phyloP scores from a whole-genome alignment of 2,888 invertebrate genomes.

The Argyresthia goedartella region DNA sequence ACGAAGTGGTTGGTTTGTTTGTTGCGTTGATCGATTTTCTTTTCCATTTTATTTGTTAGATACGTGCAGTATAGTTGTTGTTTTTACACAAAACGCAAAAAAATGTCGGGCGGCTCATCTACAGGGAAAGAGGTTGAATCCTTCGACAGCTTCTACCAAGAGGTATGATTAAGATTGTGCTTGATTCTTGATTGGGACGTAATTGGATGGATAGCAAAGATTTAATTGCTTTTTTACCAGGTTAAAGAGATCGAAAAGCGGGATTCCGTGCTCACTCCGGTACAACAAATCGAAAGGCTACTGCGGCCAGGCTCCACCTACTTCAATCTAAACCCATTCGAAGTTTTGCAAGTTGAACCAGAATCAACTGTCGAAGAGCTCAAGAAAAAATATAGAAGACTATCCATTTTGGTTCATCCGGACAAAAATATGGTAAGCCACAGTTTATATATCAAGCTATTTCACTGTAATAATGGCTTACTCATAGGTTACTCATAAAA shows the following conservation, averaged over 20 bases:
- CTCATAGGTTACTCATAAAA: neutral
- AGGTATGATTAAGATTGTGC: too few relatives aligned
- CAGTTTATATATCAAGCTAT: neutral
- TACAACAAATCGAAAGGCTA: conserved; percentile 96
- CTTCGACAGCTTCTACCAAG: conserved; percentile 86
- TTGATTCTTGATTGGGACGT: neutral
- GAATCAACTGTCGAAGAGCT: conserved; percentile 91
- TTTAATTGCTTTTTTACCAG: conserved; percentile 61
- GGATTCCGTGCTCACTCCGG: conserved; percentile 95
- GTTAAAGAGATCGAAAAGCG: conserved; percentile 99
- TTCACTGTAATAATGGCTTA: neutral
- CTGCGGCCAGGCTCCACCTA: conserved; percentile 97
- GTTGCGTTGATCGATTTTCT: neutral
- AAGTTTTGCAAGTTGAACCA: conserved; percentile 93
- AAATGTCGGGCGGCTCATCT: conserved; percentile 30
- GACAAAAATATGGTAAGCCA: conserved; percentile 88
- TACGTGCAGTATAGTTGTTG: too few relatives aligned
- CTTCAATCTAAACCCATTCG: conserved; percentile 97
- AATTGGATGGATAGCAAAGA: neutral
- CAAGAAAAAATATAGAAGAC: conserved; percentile 95
- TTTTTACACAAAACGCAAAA: too few relatives aligned
- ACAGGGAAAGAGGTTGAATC: conserved; percentile 71
- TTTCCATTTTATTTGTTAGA: neutral
- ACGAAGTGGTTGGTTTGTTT: too few relatives aligned
- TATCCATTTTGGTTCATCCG: conserved; percentile 98